Base-by-base conservation (phyloP, 2,888 invertebrate species). In the Lysandra bellargus region DNA sequence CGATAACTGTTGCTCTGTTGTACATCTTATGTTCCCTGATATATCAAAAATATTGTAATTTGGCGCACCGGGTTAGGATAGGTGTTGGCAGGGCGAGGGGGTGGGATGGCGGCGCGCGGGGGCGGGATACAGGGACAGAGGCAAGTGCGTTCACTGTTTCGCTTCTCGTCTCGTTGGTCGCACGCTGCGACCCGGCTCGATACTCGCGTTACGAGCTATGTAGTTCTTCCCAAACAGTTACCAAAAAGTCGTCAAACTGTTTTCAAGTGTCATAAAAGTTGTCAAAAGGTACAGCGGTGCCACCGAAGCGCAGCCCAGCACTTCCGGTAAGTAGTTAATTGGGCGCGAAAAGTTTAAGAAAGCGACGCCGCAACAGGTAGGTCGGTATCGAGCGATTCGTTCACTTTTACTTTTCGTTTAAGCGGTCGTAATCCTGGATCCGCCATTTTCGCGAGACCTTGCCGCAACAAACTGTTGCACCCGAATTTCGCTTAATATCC, bases 361-460 rank as follows among this genome's bases (percentile, higher is more conserved):
- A 79, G 88, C 88, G 89, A 86, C 87, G 88, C 85, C 89, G 91
- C 92, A 92, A 92, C 91, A 91, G 91, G 91, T 91, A 89, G 87
- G 85, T 82, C 84, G 85, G 85, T 92, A 92, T 91, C 88, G 91
- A 91, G 89, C 91, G 90, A 80, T 80, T 64, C 81, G 80, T 82
- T 80, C 80, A 79, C 80, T 88, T 82, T 89, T 88, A 89, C 89
- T 90, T 90, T 89, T 87, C 86, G 85, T 84, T 85, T 86, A 88
- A 88, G 86, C 86, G 84, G 79, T 83, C 83, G 83, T 88, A 88
- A 89, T 90, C 89, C 87, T 84, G 86, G 86, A 83, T 83, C 85
- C 82, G 80, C 85, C 84, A 84, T 86, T 91, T 89, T 91, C 91
- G 89, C 86, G 85, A 86, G 79, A 77, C 69, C 79, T 72, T 60